Evolutionary conservation across 2,113 vertebrate genomes (phyloP).

Genomic region (Pseudois nayaur): DNA sequence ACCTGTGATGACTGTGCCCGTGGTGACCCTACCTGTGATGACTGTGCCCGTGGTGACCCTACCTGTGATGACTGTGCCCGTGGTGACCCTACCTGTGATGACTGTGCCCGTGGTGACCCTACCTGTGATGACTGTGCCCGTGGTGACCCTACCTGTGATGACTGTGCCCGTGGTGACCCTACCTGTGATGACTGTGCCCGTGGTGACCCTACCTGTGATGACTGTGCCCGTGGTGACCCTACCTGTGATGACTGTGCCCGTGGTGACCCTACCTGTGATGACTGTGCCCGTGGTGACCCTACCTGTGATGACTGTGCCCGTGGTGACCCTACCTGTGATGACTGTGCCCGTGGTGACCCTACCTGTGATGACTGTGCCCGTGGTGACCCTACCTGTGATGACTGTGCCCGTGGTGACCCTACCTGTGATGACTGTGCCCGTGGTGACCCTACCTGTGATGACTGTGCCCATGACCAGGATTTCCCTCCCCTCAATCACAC

Average conservation of each 20-base stretch:
- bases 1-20: accelerated
- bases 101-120: accelerated
- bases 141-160: accelerated
- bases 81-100: accelerated
- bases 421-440: no score
- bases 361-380: accelerated
- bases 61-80: accelerated
- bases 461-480: neutral
- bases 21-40: accelerated
- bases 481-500: slow-evolving; percentile 2
- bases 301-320: accelerated
- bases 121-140: accelerated
- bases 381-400: no score
- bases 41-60: accelerated
- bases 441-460: accelerated
- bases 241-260: accelerated
- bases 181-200: accelerated
- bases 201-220: accelerated
- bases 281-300: accelerated
- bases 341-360: accelerated
- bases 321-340: accelerated
- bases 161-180: accelerated
- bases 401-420: no score
- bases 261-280: accelerated
- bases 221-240: accelerated